Conservation (phyloP, 1,140 invertebrate genomes). For the Papilio aristodemus region DNA sequence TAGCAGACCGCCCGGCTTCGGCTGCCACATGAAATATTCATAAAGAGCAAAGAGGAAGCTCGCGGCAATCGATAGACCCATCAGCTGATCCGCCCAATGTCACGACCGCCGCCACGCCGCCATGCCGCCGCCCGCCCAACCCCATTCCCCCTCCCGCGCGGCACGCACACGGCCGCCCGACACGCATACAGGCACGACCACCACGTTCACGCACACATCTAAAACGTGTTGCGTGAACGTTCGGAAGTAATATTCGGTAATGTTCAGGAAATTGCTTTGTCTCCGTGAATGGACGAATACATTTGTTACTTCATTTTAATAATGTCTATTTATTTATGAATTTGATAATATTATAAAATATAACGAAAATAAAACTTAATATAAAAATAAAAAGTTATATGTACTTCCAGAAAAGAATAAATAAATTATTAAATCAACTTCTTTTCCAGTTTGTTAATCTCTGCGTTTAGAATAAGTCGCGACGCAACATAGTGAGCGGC, state of each 20-base stretch:
- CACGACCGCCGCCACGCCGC: constrained; percentile 54
- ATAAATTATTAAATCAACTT: too few species aligned
- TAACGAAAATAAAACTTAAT: too few species aligned
- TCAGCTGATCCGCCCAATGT: constrained; percentile 77
- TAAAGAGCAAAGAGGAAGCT: constrained; percentile 72
- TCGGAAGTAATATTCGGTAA: constrained; percentile 17
- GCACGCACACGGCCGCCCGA: constrained; percentile 30
- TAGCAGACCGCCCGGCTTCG: constrained; percentile 37
- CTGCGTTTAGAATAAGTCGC: not conserved
- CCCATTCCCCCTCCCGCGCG: constrained; percentile 43
- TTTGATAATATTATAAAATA: too few species aligned
- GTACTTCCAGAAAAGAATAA: too few species aligned
- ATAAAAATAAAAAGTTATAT: too few species aligned
- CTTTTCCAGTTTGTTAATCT: too few species aligned
- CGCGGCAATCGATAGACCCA: constrained; percentile 68
- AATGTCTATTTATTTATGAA: not conserved
- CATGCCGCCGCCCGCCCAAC: constrained; percentile 35
- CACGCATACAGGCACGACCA: constrained; percentile 37
- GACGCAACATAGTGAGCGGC: not conserved
- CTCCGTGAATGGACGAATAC: not conserved
- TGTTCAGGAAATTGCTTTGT: constrained; percentile 7
- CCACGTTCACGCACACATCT: constrained; percentile 37
- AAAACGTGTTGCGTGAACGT: constrained; percentile 13
- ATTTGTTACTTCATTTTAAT: not conserved
- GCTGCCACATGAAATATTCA: constrained; percentile 68